phyloP scores from a whole-genome alignment of 2,888 invertebrate genomes.

The Smittia aterrima region DNA sequence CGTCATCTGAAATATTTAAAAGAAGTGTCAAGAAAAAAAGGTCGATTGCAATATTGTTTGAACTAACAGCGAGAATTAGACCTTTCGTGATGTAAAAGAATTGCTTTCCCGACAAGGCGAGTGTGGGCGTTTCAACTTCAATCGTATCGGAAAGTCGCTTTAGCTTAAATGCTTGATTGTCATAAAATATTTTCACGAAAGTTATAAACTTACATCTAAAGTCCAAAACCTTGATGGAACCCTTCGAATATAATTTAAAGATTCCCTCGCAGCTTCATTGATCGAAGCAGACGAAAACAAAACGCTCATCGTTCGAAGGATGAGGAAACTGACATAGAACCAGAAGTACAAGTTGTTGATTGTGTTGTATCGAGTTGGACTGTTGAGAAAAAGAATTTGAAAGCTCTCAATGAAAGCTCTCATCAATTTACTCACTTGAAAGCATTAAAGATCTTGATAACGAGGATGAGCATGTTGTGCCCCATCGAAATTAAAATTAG shows the following conservation, averaged over 20 bases:
- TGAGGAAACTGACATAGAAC: background rate
- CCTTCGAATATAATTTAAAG: background rate
- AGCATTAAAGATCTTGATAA: constrained; percentile 22
- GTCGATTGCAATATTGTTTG: background rate
- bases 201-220: constrained; percentile 13
- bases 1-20: background rate
- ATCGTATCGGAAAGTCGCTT: constrained; percentile 24
- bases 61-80: background rate
- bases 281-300: background rate
- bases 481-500: constrained; percentile 54
- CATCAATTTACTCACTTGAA: constrained; percentile 10
- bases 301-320: background rate
- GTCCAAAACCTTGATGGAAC: constrained; percentile 8
- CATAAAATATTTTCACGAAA: background rate
- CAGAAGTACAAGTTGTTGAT: constrained; percentile 22
- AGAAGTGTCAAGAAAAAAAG: background rate
- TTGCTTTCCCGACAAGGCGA: constrained; percentile 21
- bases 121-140: background rate
- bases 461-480: constrained; percentile 48
- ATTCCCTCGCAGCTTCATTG: background rate
- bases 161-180: background rate
- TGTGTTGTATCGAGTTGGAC: background rate
- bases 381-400: background rate
- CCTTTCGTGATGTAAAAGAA: constrained; percentile 7
- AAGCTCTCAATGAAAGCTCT: background rate